These are phyloP conservation scores for Hypolimnas misippus DNA, from an alignment of 2,888 invertebrate species.

Conservation along the genomic window DNA sequence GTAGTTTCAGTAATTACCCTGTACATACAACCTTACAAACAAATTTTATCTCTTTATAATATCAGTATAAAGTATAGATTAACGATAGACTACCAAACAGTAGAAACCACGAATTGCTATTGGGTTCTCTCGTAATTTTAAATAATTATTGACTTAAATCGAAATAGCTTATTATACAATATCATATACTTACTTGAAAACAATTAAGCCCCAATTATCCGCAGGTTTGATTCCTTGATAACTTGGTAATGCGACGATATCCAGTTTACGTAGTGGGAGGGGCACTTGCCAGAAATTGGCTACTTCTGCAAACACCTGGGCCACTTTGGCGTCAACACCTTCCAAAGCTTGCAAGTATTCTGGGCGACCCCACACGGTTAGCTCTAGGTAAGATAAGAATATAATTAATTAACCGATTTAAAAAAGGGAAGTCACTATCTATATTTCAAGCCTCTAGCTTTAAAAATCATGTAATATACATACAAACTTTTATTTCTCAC, in stretches of 20 bases:
- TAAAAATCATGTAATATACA: too few relatives aligned
- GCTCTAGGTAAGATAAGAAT: slow-evolving; percentile 55
- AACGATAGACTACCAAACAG: too few relatives aligned
- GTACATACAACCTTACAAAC: too few relatives aligned
- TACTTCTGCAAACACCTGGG: slow-evolving; percentile 83
- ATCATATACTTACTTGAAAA: slow-evolving; percentile 88
- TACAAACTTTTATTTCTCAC: too few relatives aligned
- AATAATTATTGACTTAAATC: too few relatives aligned
- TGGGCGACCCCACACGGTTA: slow-evolving; percentile 86
- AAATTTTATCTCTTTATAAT: too few relatives aligned
- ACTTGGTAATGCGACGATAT: slow-evolving; percentile 89
- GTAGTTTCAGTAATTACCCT: too few relatives aligned
- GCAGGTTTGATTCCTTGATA: slow-evolving; percentile 88
- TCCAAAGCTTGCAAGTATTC: slow-evolving; percentile 85
- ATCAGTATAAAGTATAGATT: too few relatives aligned
- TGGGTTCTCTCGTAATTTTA: too few relatives aligned
- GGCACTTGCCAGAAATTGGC: slow-evolving; percentile 86
- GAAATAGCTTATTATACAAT: too few relatives aligned
- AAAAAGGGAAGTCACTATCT: neutral
- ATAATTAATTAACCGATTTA: neutral
- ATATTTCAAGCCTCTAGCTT: too few relatives aligned
- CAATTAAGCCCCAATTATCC: slow-evolving; percentile 91
- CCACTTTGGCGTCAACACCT: slow-evolving; percentile 84
- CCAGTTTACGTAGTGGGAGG: slow-evolving; percentile 87
- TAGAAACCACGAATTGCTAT: too few relatives aligned